Evolutionary conservation across 2,888 invertebrate species (phyloP), one percentile per base, ranked within the genome.

Genomic region (Eustalomyia histrio): DNA sequence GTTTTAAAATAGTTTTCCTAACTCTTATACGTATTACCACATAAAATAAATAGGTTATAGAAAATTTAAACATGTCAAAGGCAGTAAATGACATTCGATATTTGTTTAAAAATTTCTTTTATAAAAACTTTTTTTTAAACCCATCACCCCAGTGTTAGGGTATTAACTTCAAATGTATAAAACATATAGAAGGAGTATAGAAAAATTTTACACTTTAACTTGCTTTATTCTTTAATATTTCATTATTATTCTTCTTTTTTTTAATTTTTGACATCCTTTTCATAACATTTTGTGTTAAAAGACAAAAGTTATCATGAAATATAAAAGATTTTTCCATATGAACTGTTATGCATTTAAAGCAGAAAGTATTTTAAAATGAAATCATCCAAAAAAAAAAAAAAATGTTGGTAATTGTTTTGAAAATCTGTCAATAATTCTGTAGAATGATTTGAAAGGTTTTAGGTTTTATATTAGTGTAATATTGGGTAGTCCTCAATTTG

Each of bases 371-470:
- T 55, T 71, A 6, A 7, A 71, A 33, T 75, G 65, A 7, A 6
- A 29, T 29, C 3, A 4, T 29, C n/a, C n/a, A n/a, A n/a, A n/a
- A 29, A 7, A 6, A 29, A 29, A 29, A 29, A 29, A 33, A 52
- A 80, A 80, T 76, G 58, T 80, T 76, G 65, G 53, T 57, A 73
- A 60, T 12, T 73, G 76, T 73, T 80, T 80, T 80, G 63, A 80
- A 80, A 80, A 80, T 76, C 80, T 80, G 76, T 76, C 76, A 80
- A 80, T 80, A 73, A 39, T 53, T 39, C 58, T 52, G 43, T 69
- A 64, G 53, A 53, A 76, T 63, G 35, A 73, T 47, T 58, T 73
- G 35, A 24, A 8, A 29, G 16, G 12, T 43, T 39, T 17, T 10
- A n/a, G 6, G n/a, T 16, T 24, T 55, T 24, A 29, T n/a, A n/a